Base-by-base conservation (phyloP, 2,113 vertebrate genomes). In the Sylvietta virens region DNA sequence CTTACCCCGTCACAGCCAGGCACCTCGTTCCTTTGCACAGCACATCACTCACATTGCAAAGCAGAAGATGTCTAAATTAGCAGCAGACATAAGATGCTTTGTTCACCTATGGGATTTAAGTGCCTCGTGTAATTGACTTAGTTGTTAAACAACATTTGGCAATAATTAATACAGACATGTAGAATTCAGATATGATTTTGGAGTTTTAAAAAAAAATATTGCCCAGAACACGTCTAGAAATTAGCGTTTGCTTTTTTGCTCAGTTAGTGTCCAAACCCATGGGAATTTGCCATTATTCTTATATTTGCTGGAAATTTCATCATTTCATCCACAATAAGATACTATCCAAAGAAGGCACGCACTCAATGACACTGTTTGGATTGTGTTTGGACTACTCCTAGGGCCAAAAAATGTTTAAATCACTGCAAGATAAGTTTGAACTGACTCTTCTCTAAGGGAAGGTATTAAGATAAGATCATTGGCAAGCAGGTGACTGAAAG, bases 321-420 rank as follows among this genome's bases (percentile, higher is more conserved):
- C 10, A 12, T 64, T 93, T 94, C 61, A 57, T 61, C 15, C 22
- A 61, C 62, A 61, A 27, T 9, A 45, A 45, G 50, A 65, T 76
- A 33, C 9, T 28, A 37, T 65, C 37, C 58, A 73, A 74, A 85
- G 40, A 80, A 90, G 10, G 22, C 50, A 80, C 48, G 9, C 17
- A 69, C 57, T 53, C 48, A 10, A 20, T 71, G 40, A 69, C 66
- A 60, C 40, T 64, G 27, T 30, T 56, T 27, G 57, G 19, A 10
- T 31, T 86, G 40, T 58, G 33, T 76, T 87, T 90, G 11, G 3
- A 39, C 23, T 80, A 21, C 23, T 82, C 11, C 8, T n/a, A 62
- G 83, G 35, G 54, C 48, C 62, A 92, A 94, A 91, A 86, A 83
- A 58, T 24, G n/a, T 45, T 80, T 50, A 66, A 82, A 86, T 73